Percentiles rank a stretch among this genome's conserved stretches.
These are phyloP conservation scores for Thymallus thymallus DNA, from an alignment of 2,113 vertebrate species.

Conservation along the genomic window DNA sequence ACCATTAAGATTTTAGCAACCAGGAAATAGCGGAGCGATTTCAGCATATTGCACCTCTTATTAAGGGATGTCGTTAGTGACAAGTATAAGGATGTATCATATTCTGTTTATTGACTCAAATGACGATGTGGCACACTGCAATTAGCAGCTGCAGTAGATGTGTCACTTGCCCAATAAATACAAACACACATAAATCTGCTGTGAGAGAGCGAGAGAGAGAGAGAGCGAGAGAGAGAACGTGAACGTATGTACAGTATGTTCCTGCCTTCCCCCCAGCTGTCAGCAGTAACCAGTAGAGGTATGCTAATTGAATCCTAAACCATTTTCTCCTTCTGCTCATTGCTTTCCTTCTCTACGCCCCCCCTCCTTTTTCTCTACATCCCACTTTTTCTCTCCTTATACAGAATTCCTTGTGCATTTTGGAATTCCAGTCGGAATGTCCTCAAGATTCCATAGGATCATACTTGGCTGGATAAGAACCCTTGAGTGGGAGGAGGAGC, in stretches of 20 bases:
- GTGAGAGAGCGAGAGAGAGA: constrained; percentile 10
- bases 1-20: no score
- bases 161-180: no score
- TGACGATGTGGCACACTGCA: no score
- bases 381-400: not conserved
- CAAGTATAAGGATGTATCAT: no score
- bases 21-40: no score
- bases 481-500: not conserved
- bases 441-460: no score
- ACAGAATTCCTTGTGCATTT: not conserved
- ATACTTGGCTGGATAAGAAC: not conserved
- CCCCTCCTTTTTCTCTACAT: not conserved
- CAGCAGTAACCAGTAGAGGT: constrained; percentile 55
- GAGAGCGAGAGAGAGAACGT: constrained; percentile 20
- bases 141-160: no score
- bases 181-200: not conserved
- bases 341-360: not conserved
- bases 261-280: constrained; percentile 37
- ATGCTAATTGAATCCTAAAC: constrained; percentile 66
- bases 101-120: no score
- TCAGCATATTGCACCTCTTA: no score
- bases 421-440: no score
- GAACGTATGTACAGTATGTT: constrained; percentile 25
- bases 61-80: no score
- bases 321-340: constrained; percentile 45